Evolutionary conservation across 2,888 invertebrate species (phyloP), one percentile per base, ranked within the genome.

Genomic region (Cybosia mesomella): DNA sequence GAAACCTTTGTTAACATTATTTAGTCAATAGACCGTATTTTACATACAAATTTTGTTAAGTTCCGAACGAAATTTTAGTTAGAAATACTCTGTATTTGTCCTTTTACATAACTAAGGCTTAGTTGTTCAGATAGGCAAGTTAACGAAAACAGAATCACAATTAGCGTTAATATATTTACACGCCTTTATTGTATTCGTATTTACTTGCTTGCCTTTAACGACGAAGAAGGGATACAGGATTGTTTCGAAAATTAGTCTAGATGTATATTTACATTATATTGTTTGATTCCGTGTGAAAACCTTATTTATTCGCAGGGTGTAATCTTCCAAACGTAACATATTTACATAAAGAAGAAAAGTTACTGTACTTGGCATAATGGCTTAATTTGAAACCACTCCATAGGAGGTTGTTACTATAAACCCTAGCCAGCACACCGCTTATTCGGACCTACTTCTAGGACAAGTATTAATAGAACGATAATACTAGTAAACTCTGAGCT

Each of bases 1-100:
- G 24, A 59, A 67, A 59, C 79, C 58, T 73, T 66, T 73, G 65
- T 67, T 58, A 75, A 70, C 59, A 58, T 73, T 73, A 71, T 71
- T 73, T 68, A 71, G 65, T 57, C 54, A 70, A 71, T 71, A 75
- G 67, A 61, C 71, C 18, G 21, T 39, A 68, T 36, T 21, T 64
- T 24, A 11, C 28, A 7, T 21, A 36, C 59, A 68, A 73, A 55
- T 28, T 24, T 32, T 54, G 18, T 58, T 58, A 61, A 62, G 18
- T 68, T 64, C 3, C 2, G 24, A 64, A 55, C 18, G 36, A 63
- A 58, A 49, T 58, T 67, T 49, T 53, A 62, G 49, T 58, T 49
- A 22, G 2, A 32, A 67, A 62, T 67, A 43, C 34, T 49, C 58
- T 4, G 22, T 43, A 24, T 21, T 63, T 68, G 39, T 43, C 9